Base-by-base conservation (phyloP, 2,797 vertebrate genomes). In the Acrocephalus scirpaceus region DNA sequence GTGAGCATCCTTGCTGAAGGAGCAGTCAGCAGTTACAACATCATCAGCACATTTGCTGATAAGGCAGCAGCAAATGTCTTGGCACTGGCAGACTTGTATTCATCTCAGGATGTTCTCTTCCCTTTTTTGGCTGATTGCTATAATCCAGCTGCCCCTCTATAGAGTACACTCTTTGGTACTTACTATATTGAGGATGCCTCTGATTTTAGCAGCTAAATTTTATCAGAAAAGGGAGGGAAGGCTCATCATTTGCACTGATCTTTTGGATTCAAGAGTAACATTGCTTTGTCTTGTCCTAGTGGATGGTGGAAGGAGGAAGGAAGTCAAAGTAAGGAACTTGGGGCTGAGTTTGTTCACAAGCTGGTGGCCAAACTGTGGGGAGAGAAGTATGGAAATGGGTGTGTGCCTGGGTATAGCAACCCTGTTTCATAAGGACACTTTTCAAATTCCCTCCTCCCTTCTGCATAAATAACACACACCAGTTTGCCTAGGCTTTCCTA, bases 31-130 rank as follows among this genome's bases (percentile, higher is more conserved):
- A 85, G 69, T 62, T 90, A 12, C 15, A 84, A 64, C 67, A 30
- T 87, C 64, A 82, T 90, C 91, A 73, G 74, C 48, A 92, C 47
- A 73, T 81, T 51, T 94, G 88, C 96, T 90, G 82, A 85, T 57
- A 67, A 93, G 54, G 91, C 89, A 89, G 53, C 85, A 71, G 47
- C 87, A 91, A 73, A 84, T 62, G 44, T 56, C 71, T 80, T 80
- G 61, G 62, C 42, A 44, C 2, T 62, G 88, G 62, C 66, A 84
- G 73, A 48, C 77, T 88, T 70, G 34, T 27, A 57, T 66, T 82
- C 48, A 64, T 88, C 42, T 94, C 45, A 82, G 30, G 66, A 86
- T 88, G 71, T 93, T 92, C 54, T 72, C n/a, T 96, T 94, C 57
- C 48, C 51, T 40, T 90, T 93, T 88, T 56, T 30, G 79, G 71